Percentiles rank a stretch among this genome's conserved stretches.
phyloP scores from a whole-genome alignment of 2,888 invertebrate genomes.

The Pantelozetes paolii region DNA sequence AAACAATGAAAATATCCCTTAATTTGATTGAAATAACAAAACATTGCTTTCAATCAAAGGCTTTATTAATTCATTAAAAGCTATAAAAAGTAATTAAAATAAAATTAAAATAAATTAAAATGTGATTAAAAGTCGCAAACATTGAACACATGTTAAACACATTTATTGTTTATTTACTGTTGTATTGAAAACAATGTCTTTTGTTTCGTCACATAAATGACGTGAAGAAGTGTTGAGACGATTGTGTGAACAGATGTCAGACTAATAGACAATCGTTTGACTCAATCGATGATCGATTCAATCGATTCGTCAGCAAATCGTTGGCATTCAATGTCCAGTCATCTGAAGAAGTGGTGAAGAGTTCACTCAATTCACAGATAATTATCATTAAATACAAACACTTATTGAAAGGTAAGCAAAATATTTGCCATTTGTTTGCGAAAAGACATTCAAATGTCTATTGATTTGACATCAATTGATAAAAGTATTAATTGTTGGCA shows the following conservation, averaged over 20 bases:
- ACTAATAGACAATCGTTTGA: not conserved
- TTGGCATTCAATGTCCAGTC: not conserved
- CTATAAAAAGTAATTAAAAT: too few species aligned
- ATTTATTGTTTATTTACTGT: not conserved
- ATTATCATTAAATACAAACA: not conserved
- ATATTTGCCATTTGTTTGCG: not conserved
- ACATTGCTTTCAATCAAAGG: too few species aligned
- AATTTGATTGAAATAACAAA: too few species aligned
- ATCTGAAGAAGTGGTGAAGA: not conserved
- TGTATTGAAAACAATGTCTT: not conserved
- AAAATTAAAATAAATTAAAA: too few species aligned
- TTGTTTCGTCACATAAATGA: slow-evolving; percentile 28
- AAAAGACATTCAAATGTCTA: not conserved
- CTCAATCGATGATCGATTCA: not conserved
- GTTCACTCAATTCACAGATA: not conserved
- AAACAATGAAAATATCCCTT: too few species aligned
- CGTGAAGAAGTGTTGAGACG: not conserved
- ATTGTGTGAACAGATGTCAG: not conserved
- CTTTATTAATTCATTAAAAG: too few species aligned
- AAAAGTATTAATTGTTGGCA: not conserved
- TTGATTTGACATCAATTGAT: not conserved
- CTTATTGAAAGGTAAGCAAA: not conserved
- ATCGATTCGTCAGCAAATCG: not conserved
- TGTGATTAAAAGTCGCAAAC: too few species aligned
- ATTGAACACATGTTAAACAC: too few species aligned